Evolutionary conservation across 92 coral and sea anemone species (phyloP), one percentile per base, ranked within the genome.

Genomic region (Epizoanthus ramosus): DNA sequence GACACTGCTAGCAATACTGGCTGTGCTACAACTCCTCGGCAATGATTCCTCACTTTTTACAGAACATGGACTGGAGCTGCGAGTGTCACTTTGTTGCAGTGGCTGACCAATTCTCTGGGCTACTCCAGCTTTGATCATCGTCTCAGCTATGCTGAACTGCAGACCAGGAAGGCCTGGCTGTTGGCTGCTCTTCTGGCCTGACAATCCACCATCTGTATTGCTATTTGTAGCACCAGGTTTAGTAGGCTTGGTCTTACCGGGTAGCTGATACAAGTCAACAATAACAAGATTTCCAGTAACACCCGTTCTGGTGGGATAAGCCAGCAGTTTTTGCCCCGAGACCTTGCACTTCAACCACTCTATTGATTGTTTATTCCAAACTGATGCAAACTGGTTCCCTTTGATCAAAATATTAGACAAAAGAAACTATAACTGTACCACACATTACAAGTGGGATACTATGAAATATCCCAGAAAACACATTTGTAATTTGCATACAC

Each of bases 301-400:
- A 59, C 68, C 53, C 3, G 93, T 87, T 81, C 86, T 87, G 28
- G 74, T 81, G 10, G 93, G 97, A 64, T 86, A 93, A 3, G 94
- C 97, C 71, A 73, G 79, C 31, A 93, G 94, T 64, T 91, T 89
- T 18, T 70, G 79, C n/a, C 97, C 97, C 4, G 91, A 84, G 23
- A 93, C 97, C 73, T 87, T 91, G 80, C 81, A 52, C 31, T 75
- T 85, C 23, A 93, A 73, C 97, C 97, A 93, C 6, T 81, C 91
- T 33, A 87, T 91, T 0, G 94, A 84, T 22, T 84, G 85, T 56
- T 81, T 85, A 56, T 84, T 84, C 97, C 97, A 93, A 14, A 93
- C 23, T 9, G 97, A 91, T 6, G 16, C 43, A 2, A 15, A 17
- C n/a, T 76, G 81, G 69, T 58, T 76, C 21, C 57, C 81, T 76